Evolutionary conservation across 2,797 vertebrate genomes (phyloP), one percentile per base, ranked within the genome.

Genomic region (Poliocrania exsul): DNA sequence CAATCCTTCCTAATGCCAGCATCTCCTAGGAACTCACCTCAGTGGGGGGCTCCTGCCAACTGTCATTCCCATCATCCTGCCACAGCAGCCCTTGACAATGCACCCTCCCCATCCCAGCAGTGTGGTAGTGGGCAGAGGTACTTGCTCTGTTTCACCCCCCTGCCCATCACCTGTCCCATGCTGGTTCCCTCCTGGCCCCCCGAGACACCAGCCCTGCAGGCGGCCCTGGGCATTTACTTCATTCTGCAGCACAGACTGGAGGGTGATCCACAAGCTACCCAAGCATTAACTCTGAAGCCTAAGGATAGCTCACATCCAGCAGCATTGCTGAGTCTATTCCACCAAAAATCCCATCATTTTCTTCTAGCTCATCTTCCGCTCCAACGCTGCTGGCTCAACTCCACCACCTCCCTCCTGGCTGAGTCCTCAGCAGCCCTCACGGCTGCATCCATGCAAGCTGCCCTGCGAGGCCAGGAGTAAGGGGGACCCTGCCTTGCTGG

Each of bases 181-280:
- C 35, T 4, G 0, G 53, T 33, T 81, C 15, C 20, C 47, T 79
- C 51, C 38, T 9, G 11, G 40, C 47, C n/a, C 6, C 6, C 1
- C 0, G 0, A 17, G 0, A 16, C 17, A 28, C 13, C 38, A 72
- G 70, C 54, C 24, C 37, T 18, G 42, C 64, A 73, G 64, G 49
- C 28, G 38, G 56, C 38, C 53, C 25, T 1, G 14, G 24, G 33
- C 33, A 40, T 38, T 64, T 42, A 40, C 31, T 38, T 37, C 4
- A 70, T 8, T n/a, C 70, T 71, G 90, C 77, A 69, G 79, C 60
- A 60, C 35, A 19, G 44, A 50, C 2, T 1, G 25, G 62, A 74
- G 46, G 24, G 50, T 40, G 70, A 85, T 58, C 58, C 4, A 4
- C 50, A 40, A 25, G 35, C 66, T 92, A 47, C 29, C 21, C 6